These are phyloP conservation scores for Anguilla megastoma DNA, from an alignment of 2,797 vertebrate genomes.

Conservation along the genomic window DNA sequence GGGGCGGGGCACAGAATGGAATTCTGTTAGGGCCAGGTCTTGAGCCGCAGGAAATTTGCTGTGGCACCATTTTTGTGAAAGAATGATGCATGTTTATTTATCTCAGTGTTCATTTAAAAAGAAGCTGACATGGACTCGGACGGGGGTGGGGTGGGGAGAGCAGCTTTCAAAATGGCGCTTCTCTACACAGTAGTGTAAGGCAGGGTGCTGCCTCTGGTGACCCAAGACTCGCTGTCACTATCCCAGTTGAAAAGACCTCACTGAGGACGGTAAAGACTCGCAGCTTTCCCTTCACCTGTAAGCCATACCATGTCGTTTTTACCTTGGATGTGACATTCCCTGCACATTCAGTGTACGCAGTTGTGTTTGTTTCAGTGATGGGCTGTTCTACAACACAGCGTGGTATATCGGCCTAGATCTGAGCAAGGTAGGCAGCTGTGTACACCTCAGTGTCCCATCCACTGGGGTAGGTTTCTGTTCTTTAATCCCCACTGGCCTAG, in stretches of 20 bases:
- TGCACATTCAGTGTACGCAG: not conserved
- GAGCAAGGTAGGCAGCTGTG: constrained; percentile 37
- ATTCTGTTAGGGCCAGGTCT: not conserved
- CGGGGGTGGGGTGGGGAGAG: not conserved
- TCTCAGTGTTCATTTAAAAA: not conserved
- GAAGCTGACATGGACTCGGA: not conserved
- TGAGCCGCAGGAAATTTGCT: constrained; percentile 51
- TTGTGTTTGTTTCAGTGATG: not conserved
- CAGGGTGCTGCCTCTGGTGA: not conserved
- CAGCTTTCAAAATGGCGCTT: not conserved
- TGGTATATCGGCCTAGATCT: not conserved
- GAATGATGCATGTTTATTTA: constrained; percentile 36
- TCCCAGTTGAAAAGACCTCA: not conserved
- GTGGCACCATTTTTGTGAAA: constrained; percentile 51
- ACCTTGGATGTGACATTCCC: not conserved
- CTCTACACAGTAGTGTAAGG: not conserved
- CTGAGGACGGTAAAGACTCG: not conserved
- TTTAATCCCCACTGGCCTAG: constrained; percentile 51
- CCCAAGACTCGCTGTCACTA: not conserved
- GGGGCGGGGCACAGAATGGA: constrained; percentile 25
- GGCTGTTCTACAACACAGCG: not conserved
- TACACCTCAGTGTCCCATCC: constrained; percentile 42
- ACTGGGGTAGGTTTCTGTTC: constrained; percentile 43
- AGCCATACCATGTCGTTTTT: not conserved
- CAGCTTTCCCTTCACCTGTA: not conserved